These are phyloP conservation scores for Drosophila sucinea DNA, from an alignment of 1,140 invertebrate genomes.

Conservation along the genomic window DNA sequence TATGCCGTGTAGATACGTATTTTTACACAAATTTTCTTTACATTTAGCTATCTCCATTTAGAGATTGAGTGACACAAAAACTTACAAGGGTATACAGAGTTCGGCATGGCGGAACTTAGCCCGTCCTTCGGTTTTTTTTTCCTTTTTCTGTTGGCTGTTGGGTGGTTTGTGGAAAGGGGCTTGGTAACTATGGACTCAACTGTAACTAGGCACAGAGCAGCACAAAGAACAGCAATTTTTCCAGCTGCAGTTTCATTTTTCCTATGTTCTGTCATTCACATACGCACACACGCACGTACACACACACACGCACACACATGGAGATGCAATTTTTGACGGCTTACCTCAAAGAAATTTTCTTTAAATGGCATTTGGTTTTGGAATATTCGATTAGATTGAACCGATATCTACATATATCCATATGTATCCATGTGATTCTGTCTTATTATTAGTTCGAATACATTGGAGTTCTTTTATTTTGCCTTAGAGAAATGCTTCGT, in stretches of 20 bases:
- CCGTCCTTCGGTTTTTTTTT: neutral
- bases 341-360: slow-evolving; percentile 66
- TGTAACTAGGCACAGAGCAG: slow-evolving; percentile 60
- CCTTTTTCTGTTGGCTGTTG: neutral
- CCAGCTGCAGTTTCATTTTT: slow-evolving; percentile 70
- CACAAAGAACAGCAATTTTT: slow-evolving; percentile 72
- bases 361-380: slow-evolving; percentile 47
- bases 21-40: too few relatives aligned
- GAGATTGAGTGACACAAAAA: too few relatives aligned
- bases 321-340: slow-evolving; percentile 44
- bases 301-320: neutral
- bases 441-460: neutral
- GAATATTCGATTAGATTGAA: slow-evolving; percentile 38
- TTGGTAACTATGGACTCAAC: slow-evolving; percentile 35
- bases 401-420: neutral
- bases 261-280: slow-evolving; percentile 59
- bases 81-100: too few relatives aligned
- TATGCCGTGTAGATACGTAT: too few relatives aligned
- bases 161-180: neutral
- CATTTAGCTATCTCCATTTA: too few relatives aligned
- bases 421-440: neutral
- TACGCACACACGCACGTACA: slow-evolving; percentile 22
- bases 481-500: neutral
- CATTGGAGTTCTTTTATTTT: neutral
- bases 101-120: too few relatives aligned